Conservation (phyloP, 2,797 vertebrate genomes). For the Esox lucius region DNA sequence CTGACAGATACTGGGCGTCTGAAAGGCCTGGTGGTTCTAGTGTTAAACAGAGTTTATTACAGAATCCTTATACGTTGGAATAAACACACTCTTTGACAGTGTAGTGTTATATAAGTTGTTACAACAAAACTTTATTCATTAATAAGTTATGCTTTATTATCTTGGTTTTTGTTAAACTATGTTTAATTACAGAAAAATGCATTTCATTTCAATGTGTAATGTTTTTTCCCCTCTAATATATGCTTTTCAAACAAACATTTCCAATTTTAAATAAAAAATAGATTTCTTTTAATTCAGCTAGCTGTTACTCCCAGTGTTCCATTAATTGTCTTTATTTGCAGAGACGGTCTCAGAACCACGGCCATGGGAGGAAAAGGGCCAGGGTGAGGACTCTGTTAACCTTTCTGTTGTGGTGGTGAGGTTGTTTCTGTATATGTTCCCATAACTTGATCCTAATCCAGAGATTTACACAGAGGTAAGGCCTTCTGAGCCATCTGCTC, state of each 20-base stretch:
- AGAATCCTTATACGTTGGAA: no score
- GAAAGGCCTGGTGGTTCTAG: no score
- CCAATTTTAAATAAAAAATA: neutral
- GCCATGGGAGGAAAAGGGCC: slow-evolving; percentile 93
- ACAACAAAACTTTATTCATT: no score
- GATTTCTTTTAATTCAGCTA: neutral
- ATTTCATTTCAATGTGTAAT: no score
- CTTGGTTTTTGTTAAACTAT: no score
- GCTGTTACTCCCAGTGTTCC: neutral
- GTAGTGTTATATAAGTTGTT: no score
- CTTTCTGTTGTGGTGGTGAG: neutral
- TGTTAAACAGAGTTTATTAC: no score
- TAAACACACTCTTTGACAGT: no score
- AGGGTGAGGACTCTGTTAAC: slow-evolving; percentile 79
- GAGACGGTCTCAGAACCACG: slow-evolving; percentile 89
- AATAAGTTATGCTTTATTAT: no score
- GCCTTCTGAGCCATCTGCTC: neutral
- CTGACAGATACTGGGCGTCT: no score
- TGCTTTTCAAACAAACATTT: neutral
- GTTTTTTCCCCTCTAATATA: neutral
- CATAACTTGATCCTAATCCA: slow-evolving; percentile 1
- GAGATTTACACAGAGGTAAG: neutral
- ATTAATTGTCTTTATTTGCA: slow-evolving; percentile 54
- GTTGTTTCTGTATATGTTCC: neutral
- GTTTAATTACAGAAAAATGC: no score